phyloP scores from a whole-genome alignment of 2,113 vertebrate genomes.

The Pelmatolapia mariae region DNA sequence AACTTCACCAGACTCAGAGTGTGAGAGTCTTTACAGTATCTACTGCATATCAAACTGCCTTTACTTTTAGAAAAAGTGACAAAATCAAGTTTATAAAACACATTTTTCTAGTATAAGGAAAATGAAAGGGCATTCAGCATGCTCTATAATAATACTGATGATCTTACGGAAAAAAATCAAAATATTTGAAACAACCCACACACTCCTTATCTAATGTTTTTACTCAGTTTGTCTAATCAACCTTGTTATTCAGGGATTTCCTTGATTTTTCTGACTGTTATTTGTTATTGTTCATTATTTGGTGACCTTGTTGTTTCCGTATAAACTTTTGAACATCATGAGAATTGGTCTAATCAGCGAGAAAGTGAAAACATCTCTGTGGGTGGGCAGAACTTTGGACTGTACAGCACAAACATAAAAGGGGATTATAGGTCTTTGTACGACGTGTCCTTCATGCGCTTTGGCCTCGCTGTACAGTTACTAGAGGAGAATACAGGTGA shows the following conservation, averaged over 20 bases:
- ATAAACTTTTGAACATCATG: neutral
- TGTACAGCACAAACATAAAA: neutral
- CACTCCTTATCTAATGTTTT: neutral
- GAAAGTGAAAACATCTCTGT: neutral
- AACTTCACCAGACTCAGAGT: conserved; percentile 72
- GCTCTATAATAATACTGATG: neutral
- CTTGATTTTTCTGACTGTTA: neutral
- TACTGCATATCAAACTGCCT: neutral
- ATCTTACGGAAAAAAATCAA: neutral
- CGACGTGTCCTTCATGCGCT: neutral
- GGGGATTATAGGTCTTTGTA: neutral
- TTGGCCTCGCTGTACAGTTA: neutral
- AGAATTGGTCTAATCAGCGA: fast-evolving
- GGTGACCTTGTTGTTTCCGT: neutral
- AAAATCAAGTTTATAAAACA: neutral
- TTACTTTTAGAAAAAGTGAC: neutral
- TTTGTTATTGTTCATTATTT: neutral
- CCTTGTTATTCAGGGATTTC: fast-evolving
- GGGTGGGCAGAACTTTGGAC: neutral
- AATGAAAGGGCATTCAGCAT: neutral
- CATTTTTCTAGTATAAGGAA: neutral
- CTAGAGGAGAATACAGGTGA: neutral
- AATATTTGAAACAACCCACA: neutral
- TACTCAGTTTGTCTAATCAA: fast-evolving
- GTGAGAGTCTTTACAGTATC: conserved; percentile 67